Percentiles rank a stretch among this genome's conserved stretches.
Conservation (phyloP, 1,140 invertebrate species). For the Drosophila mayri region DNA sequence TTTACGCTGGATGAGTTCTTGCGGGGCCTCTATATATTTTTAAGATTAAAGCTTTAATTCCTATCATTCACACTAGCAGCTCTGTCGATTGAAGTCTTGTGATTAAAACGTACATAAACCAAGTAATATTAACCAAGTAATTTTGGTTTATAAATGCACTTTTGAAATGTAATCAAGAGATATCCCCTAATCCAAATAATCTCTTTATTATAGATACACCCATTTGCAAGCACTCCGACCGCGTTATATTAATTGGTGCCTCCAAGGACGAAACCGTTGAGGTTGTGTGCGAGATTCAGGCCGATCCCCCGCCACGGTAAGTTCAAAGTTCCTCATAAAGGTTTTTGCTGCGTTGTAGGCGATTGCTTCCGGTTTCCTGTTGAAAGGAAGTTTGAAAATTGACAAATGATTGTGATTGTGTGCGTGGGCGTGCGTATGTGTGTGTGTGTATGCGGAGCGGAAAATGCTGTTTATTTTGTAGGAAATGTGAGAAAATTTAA, state of each 20-base stretch:
- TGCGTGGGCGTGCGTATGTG: slow-evolving; percentile 28
- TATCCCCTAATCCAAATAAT: neutral
- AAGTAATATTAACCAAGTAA: neutral
- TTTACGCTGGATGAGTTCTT: neutral
- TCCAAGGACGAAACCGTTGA: slow-evolving; percentile 93
- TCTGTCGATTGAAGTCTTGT: neutral
- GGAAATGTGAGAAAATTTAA: slow-evolving; percentile 77
- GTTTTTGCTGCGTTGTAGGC: slow-evolving; percentile 64
- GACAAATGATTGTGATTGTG: slow-evolving; percentile 77
- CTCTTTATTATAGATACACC: slow-evolving; percentile 89
- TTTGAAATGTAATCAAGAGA: neutral
- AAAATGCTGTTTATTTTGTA: slow-evolving; percentile 72
- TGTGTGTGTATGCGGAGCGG: slow-evolving; percentile 46
- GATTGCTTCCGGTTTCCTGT: slow-evolving; percentile 81
- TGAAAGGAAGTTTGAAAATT: slow-evolving; percentile 79
- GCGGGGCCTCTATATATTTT: neutral
- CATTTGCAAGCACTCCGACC: slow-evolving; percentile 89
- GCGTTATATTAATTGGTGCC: slow-evolving; percentile 92
- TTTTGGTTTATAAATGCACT: neutral
- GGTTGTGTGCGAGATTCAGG: slow-evolving; percentile 94
- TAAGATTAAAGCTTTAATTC: neutral
- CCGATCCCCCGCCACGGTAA: slow-evolving; percentile 91
- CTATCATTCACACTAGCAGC: neutral
- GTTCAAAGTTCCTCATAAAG: slow-evolving; percentile 38
- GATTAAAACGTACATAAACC: neutral